Base-by-base conservation (phyloP, 2,113 vertebrate genomes). In the Andinoacara biseriatus region DNA sequence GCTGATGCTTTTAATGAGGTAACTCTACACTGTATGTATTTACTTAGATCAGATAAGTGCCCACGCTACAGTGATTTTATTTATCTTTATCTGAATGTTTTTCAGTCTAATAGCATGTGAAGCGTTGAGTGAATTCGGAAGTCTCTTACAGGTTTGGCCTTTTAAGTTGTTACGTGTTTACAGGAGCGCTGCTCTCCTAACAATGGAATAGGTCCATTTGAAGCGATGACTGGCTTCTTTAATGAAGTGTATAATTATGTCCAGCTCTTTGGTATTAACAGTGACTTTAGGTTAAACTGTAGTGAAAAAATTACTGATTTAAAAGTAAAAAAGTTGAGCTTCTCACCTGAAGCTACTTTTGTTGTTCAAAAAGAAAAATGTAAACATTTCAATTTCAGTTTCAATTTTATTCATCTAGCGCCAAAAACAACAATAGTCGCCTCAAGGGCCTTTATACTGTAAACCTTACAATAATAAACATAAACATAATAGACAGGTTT, bases 171-270 rank as follows among this genome's bases (percentile, higher is more conserved):
- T 49, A 52, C 24, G 2, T 80, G 86, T 91, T 86, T 85, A 82
- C 46, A 80, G 54, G 81, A 61, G 75, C 56, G n/a, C 13, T 10
- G 54, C 72, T 82, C 79, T 82, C 29, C 59, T 83, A 77, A 85
- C 81, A 74, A 74, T 38, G 52, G 57, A 85, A 69, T 26, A 60
- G 72, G 60, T 57, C 69, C 14, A 62, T 90, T 85, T 80, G 49
- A 86, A 75, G 76, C 61, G 57, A 84, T 83, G 62, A 84, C 78
- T 88, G 40, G 31, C n/a, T 22, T 56, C 81, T 80, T 61, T 84
- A 89, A 88, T 77, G 49, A 61, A 62, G 69, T 85, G 58, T n/a
- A 13, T 56, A 85, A 82, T 90, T 77, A 88, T 67, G 67, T 76
- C 52, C 82, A 82, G 72, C 7, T 75, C 35, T 81, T 83, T 31